Evolutionary conservation across 2,797 vertebrate genomes (phyloP).

Genomic region (Tympanoctomys barrerae): DNA sequence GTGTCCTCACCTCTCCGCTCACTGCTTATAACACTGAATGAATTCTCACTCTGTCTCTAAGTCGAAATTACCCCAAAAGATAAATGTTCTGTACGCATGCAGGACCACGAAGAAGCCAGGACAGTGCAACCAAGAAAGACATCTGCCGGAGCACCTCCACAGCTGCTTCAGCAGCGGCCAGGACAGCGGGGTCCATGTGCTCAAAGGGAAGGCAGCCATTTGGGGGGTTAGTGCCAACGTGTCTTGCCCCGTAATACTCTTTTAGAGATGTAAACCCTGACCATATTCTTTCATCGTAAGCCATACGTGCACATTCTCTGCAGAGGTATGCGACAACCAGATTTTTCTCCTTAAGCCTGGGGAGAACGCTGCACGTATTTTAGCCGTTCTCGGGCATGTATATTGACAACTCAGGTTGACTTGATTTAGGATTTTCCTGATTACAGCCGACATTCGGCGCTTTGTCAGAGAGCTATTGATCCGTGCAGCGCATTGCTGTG

Average conservation of each 20-base stretch:
- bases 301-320: background rate
- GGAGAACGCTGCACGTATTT: background rate
- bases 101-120: background rate
- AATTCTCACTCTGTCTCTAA: background rate
- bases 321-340: background rate
- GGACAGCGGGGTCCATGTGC: background rate
- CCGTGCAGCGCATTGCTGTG: background rate
- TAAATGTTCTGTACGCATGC: background rate
- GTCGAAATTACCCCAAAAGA: background rate
- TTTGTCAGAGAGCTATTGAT: background rate
- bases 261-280: background rate
- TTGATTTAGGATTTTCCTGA: conserved; percentile 15
- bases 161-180: background rate
- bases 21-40: background rate
- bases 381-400: background rate
- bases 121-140: background rate
- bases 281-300: background rate
- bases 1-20: background rate
- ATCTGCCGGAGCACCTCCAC: background rate
- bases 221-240: background rate
- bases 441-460: background rate
- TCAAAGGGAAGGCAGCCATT: background rate
- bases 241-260: background rate
- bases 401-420: background rate
- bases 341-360: background rate